Conservation (phyloP, 1,140 invertebrate species). For the Aphis gossypii region DNA sequence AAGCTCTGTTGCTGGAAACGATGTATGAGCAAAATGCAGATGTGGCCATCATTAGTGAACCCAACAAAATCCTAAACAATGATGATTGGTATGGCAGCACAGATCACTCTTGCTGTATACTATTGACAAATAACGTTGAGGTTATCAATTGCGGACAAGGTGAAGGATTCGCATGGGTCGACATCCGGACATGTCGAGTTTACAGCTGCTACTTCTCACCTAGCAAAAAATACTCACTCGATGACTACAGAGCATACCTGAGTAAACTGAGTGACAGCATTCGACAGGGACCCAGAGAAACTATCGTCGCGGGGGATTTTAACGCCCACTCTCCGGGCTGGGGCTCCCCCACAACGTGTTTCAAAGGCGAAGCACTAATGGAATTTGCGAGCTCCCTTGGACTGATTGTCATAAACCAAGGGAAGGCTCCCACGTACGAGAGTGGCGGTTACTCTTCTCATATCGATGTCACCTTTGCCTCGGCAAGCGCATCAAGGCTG, state of each 20-base stretch:
- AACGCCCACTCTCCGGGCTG: not conserved
- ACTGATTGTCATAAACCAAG: too few relatives aligned
- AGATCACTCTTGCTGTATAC: not conserved
- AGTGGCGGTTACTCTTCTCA: too few relatives aligned
- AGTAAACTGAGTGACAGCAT: not conserved
- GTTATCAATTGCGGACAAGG: not conserved
- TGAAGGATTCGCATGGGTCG: slow-evolving; percentile 1
- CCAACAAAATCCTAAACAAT: not conserved
- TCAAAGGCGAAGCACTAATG: too few relatives aligned
- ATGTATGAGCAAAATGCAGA: not conserved
- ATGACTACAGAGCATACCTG: not conserved
- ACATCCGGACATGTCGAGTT: not conserved
- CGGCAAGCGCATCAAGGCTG: too few relatives aligned
- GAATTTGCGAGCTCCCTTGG: too few relatives aligned
- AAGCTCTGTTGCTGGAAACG: not conserved
- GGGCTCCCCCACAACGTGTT: too few relatives aligned
- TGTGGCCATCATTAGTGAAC: not conserved
- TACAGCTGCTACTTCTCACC: slow-evolving; percentile 16
- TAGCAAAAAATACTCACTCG: not conserved
- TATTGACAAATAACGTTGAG: not conserved
- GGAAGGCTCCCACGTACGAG: too few relatives aligned
- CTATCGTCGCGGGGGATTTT: not conserved
- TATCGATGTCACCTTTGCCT: too few relatives aligned
- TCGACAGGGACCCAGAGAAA: not conserved
- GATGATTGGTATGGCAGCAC: not conserved